Base-by-base conservation (phyloP, 2,113 vertebrate genomes). In the cat (Felis catus) region DNA sequence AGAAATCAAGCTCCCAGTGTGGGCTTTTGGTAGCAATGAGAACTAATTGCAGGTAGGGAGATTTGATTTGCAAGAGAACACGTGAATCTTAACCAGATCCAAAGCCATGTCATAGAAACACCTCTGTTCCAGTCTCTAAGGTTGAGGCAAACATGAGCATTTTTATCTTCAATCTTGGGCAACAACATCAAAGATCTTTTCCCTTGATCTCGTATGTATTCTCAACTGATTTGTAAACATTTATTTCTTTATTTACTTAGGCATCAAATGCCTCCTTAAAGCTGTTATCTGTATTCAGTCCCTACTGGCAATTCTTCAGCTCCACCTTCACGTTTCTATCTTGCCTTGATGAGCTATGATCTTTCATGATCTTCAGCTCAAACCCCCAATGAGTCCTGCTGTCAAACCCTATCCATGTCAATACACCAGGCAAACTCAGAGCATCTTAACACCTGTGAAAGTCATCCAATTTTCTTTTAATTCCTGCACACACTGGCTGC, bases 341-440 rank as follows among this genome's bases (percentile, higher is more conserved):
- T 82, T 91, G 19, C 27, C n/a, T 97, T 33, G 39, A 87, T 80
- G 78, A 97, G 14, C 87, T 92, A 61, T 88, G 89, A 97, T 95
- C 81, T 86, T 93, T 82, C 71, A 79, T 80, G 86, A 58, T 94
- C 80, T 84, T 96, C 83, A n/a, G 13, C 27, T 93, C 79, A 95
- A 80, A 53, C 31, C 76, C 15, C 79, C 19, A 68, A 1, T 91
- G 92, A 61, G 36, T 76, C 27, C 48, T 39, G 36, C 79, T 87
- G 74, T 92, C 94, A 87, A 86, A 65, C 15, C 23, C 41, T 95
- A 80, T 88, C 91, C 65, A 41, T 15, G 5, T 89, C 70, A 94
- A 61, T 53, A 80, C 33, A 45, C 25, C 13, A 39, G 41, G 41
- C 27, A 70, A 88, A n/a, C 51, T 70, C 31, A 71, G 39, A 58